phyloP scores from a whole-genome alignment of 2,888 invertebrate genomes.

The Pseudeuparius sepicola region DNA sequence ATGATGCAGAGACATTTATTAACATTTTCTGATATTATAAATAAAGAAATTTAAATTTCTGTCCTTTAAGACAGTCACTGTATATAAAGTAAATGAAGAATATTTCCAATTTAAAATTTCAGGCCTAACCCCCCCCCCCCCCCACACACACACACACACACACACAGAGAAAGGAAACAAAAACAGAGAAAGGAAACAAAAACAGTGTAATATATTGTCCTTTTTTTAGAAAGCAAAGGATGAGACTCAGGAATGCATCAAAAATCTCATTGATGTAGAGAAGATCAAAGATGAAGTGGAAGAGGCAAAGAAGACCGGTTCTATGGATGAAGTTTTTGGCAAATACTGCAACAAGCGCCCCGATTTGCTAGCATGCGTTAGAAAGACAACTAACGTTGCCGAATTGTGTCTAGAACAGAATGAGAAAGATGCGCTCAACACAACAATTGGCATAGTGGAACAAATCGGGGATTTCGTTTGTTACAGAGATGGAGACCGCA shows the following conservation, averaged over 20 bases:
- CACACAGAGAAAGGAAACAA: too few relatives aligned
- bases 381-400: slow-evolving; percentile 36
- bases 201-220: too few relatives aligned
- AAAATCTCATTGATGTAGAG: slow-evolving; percentile 46
- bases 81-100: too few relatives aligned
- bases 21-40: too few relatives aligned
- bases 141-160: too few relatives aligned
- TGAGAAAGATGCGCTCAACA: slow-evolving; percentile 39
- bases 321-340: slow-evolving; percentile 45
- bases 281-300: slow-evolving; percentile 47
- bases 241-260: slow-evolving; percentile 46
- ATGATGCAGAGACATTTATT: too few relatives aligned
- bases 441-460: slow-evolving; percentile 40
- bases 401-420: slow-evolving; percentile 41
- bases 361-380: slow-evolving; percentile 37
- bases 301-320: slow-evolving; percentile 42
- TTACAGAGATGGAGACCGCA: slow-evolving; percentile 46
- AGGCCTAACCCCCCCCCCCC: too few relatives aligned
- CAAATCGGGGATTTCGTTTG: slow-evolving; percentile 44
- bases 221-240: slow-evolving; percentile 26
- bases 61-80: too few relatives aligned
- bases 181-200: too few relatives aligned
- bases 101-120: too few relatives aligned
- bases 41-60: too few relatives aligned
- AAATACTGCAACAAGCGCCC: slow-evolving; percentile 44